phyloP scores from a whole-genome alignment of 2,797 vertebrate species.

The Micropoecilia bifurca region DNA sequence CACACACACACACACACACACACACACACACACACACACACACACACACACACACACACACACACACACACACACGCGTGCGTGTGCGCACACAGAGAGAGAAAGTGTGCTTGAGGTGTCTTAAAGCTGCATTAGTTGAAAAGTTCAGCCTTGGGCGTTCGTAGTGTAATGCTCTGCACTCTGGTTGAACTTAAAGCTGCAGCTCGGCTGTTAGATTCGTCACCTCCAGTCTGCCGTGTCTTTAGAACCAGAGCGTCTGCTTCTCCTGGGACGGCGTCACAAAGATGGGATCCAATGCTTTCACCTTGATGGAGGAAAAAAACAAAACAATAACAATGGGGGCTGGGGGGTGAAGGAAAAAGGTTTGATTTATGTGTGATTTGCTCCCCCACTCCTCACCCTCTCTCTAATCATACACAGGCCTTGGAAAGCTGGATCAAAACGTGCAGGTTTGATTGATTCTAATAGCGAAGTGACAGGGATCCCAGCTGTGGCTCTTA shows the following conservation, averaged over 20 bases:
- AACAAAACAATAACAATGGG: neutral
- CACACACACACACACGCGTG: too few relatives aligned
- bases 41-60: too few relatives aligned
- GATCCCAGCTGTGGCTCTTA: slow-evolving; percentile 81
- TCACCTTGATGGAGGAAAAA: slow-evolving; percentile 79
- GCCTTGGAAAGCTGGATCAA: slow-evolving; percentile 78
- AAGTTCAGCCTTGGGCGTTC: slow-evolving; percentile 53
- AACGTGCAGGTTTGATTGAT: slow-evolving; percentile 85
- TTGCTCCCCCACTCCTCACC: slow-evolving; percentile 74
- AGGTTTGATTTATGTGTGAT: slow-evolving; percentile 80
- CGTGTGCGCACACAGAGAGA: neutral
- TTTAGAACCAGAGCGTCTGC: slow-evolving; percentile 15
- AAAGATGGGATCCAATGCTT: slow-evolving; percentile 62
- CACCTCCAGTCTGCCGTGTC: neutral
- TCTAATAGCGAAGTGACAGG: slow-evolving; percentile 80
- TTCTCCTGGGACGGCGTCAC: slow-evolving; percentile 32
- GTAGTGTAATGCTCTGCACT: slow-evolving; percentile 22
- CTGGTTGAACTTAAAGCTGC: slow-evolving; percentile 35
- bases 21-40: too few relatives aligned
- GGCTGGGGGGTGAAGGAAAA: slow-evolving; percentile 1
- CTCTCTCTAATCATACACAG: slow-evolving; percentile 46
- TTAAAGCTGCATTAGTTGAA: slow-evolving; percentile 36
- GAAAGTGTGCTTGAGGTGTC: slow-evolving; percentile 22
- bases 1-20: too few relatives aligned
- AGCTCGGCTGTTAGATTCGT: slow-evolving; percentile 12